Percentiles rank a stretch among this genome's conserved stretches.
Conservation (phyloP, 2,797 vertebrate species). For the Trichosurus vulpecula region DNA sequence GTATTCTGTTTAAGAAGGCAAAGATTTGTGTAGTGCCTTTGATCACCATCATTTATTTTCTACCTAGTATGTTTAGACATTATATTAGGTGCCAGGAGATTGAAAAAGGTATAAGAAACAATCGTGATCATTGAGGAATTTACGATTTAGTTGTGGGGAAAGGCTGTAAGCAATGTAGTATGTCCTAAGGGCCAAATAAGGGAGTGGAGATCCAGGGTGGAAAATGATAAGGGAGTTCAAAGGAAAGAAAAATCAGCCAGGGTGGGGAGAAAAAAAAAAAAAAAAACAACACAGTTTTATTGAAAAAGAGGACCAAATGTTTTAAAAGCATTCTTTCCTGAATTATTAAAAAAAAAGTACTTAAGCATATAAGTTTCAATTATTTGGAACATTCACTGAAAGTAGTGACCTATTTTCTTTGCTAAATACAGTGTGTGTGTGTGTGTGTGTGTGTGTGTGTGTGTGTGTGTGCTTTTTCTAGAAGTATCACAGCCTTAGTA, state of each 20-base stretch:
- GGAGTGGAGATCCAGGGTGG: neutral
- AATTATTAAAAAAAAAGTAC: neutral
- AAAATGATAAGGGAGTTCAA: neutral
- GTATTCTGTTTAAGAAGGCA: neutral
- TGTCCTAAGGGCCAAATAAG: neutral
- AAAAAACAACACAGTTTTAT: too few species aligned
- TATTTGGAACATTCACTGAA: neutral
- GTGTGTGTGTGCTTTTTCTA: neutral
- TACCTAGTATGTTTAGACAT: neutral
- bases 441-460: neutral
- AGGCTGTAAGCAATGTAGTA: neutral
- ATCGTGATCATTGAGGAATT: neutral
- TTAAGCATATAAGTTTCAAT: neutral
- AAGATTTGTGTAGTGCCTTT: neutral
- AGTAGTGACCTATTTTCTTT: neutral
- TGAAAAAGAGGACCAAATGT: neutral
- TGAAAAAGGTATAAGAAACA: neutral
- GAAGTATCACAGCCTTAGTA: neutral
- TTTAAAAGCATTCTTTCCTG: neutral
- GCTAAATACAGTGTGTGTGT: neutral
- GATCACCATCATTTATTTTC: neutral
- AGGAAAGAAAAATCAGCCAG: neutral
- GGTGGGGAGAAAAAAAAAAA: fast-evolving
- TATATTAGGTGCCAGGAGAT: neutral
- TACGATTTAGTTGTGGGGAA: neutral